Evolutionary conservation across 1,140 invertebrate species (phyloP).

Genomic region (Sipha flava): DNA sequence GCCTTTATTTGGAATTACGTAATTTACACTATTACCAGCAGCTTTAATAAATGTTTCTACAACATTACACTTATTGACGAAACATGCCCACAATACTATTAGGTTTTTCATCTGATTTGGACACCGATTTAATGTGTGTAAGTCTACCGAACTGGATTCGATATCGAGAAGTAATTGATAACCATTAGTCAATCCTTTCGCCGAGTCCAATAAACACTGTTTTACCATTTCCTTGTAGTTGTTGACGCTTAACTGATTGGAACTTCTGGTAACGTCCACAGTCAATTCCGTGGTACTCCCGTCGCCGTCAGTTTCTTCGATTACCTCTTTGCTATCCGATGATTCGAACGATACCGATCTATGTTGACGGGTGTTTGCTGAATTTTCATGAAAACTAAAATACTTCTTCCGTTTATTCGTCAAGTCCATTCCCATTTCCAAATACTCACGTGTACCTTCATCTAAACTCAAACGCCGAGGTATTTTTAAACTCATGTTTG

Average conservation of each 20-base stretch:
- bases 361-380: neutral
- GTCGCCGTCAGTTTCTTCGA: neutral
- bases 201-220: slow-evolving; percentile 59
- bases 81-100: slow-evolving; percentile 59
- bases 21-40: slow-evolving; percentile 61
- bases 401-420: slow-evolving; percentile 1
- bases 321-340: neutral
- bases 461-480: neutral
- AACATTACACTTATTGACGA: slow-evolving; percentile 56
- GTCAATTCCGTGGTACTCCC: neutral
- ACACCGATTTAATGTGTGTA: slow-evolving; percentile 44
- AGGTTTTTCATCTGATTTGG: slow-evolving; percentile 40
- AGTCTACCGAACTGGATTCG: slow-evolving; percentile 49
- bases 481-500: neutral
- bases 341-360: neutral
- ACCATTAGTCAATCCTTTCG: slow-evolving; percentile 55
- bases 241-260: slow-evolving; percentile 57
- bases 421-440: slow-evolving; percentile 29
- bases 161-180: slow-evolving; percentile 60
- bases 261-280: slow-evolving; percentile 58
- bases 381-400: slow-evolving; percentile 12
- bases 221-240: slow-evolving; percentile 62
- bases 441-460: slow-evolving; percentile 7
- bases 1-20: slow-evolving; percentile 56
- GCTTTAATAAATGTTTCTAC: slow-evolving; percentile 51